Conservation (phyloP, 2,797 vertebrate genomes). For the Danio tinwini region DNA sequence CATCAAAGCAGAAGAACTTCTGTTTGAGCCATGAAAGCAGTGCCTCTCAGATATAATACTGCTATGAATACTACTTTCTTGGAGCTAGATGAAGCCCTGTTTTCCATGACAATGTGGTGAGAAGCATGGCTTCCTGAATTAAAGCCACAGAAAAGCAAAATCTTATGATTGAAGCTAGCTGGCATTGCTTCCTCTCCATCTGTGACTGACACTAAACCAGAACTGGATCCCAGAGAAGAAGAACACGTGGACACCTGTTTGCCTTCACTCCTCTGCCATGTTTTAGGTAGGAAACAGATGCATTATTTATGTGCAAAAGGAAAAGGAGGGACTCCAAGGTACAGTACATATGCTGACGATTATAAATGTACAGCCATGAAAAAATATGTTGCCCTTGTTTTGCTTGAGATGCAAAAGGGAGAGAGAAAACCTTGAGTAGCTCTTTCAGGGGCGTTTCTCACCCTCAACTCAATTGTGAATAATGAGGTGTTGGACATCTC, state of each 20-base stretch:
- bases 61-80: not conserved
- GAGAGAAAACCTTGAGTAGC: slow-evolving; percentile 31
- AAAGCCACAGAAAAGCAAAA: slow-evolving; percentile 17
- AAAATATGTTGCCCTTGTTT: slow-evolving; percentile 41
- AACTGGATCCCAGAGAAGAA: slow-evolving; percentile 49
- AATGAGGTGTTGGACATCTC: slow-evolving; percentile 27
- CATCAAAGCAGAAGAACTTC: slow-evolving; percentile 34
- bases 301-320: slow-evolving; percentile 65
- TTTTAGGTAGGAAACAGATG: slow-evolving; percentile 62
- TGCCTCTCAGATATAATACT: not conserved
- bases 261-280: slow-evolving; percentile 59
- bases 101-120: slow-evolving; percentile 5
- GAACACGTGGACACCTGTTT: slow-evolving; percentile 63
- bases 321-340: slow-evolving; percentile 49
- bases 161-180: slow-evolving; percentile 14
- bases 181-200: slow-evolving; percentile 32
- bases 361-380: slow-evolving; percentile 48
- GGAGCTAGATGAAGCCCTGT: slow-evolving; percentile 26
- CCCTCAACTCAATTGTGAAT: slow-evolving; percentile 13
- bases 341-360: slow-evolving; percentile 59
- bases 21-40: slow-evolving; percentile 11
- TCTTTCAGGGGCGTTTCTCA: slow-evolving; percentile 13
- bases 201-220: slow-evolving; percentile 52
- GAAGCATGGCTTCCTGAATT: not conserved
- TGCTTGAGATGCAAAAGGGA: slow-evolving; percentile 10